Conservation (phyloP, 2,113 vertebrate genomes). For the Cephalopterus ornatus region DNA sequence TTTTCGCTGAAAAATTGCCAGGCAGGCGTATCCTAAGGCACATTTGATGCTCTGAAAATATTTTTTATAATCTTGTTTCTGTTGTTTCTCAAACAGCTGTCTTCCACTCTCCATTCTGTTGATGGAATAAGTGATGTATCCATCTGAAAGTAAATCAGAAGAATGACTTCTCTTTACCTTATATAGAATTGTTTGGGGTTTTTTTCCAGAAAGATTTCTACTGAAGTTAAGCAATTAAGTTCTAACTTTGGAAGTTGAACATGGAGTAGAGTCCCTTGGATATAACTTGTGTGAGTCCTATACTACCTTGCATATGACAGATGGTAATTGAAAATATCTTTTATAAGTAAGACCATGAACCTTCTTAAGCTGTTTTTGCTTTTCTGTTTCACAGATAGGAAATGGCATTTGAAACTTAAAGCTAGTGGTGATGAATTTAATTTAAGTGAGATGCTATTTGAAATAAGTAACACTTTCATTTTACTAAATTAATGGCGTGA, state of each 20-base stretch:
- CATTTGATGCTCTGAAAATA: background rate
- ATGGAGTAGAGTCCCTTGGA: background rate
- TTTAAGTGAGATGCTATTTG: constrained; percentile 72
- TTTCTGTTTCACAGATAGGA: constrained; percentile 48
- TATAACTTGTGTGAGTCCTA: background rate
- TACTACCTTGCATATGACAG: background rate
- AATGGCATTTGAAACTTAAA: constrained; percentile 62
- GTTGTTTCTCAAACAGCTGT: background rate
- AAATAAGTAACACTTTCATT: constrained; percentile 71
- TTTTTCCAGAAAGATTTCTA: background rate
- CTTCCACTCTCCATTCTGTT: background rate
- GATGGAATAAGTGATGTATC: background rate
- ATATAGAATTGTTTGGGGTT: background rate
- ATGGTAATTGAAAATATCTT: constrained; percentile 32
- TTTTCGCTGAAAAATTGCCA: background rate
- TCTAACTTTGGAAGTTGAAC: constrained; percentile 11
- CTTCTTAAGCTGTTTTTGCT: constrained; percentile 42
- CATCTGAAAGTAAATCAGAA: background rate
- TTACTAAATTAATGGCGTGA: constrained; percentile 62
- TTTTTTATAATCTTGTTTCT: background rate
- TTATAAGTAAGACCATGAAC: constrained; percentile 4
- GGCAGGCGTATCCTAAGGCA: background rate
- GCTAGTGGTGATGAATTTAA: constrained; percentile 64
- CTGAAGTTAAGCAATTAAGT: background rate
- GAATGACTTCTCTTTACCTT: background rate